These are phyloP conservation scores for Oenanthe oenanthe DNA, from an alignment of 2,113 vertebrate species.

Conservation along the genomic window DNA sequence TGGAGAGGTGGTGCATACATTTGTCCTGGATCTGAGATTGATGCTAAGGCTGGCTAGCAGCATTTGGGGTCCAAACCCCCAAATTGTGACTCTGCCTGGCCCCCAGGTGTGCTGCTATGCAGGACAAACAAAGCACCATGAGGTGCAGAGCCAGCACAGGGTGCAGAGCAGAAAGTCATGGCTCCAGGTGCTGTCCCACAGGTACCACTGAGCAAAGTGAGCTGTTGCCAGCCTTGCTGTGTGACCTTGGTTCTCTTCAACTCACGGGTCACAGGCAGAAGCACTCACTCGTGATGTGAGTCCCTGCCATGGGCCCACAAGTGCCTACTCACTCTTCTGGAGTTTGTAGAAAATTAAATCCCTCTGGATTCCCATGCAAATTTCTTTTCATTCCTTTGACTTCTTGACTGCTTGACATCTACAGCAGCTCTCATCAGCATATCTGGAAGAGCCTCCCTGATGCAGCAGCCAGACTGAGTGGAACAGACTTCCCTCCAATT, in stretches of 20 bases:
- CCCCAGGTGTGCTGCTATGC: fast-evolving
- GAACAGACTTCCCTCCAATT: not conserved
- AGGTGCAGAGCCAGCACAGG: not conserved
- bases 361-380: not conserved
- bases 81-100: not conserved
- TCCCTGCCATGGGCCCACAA: not conserved
- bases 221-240: too few species aligned
- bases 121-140: not conserved
- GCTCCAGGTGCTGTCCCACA: fast-evolving
- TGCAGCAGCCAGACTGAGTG: not conserved
- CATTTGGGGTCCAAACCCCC: not conserved
- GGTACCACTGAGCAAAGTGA: not conserved
- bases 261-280: not conserved
- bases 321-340: fast-evolving
- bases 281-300: not conserved
- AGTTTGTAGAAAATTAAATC: not conserved
- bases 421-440: not conserved
- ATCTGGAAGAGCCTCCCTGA: not conserved
- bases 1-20: not conserved
- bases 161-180: not conserved
- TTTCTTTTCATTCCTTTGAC: not conserved
- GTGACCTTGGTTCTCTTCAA: fast-evolving
- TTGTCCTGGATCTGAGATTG: not conserved
- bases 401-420: not conserved
- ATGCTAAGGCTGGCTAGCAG: not conserved